Percentiles rank a stretch among this genome's conserved stretches.
Evolutionary conservation across 2,888 invertebrate genomes (phyloP).

Genomic region (Eledona agricola): DNA sequence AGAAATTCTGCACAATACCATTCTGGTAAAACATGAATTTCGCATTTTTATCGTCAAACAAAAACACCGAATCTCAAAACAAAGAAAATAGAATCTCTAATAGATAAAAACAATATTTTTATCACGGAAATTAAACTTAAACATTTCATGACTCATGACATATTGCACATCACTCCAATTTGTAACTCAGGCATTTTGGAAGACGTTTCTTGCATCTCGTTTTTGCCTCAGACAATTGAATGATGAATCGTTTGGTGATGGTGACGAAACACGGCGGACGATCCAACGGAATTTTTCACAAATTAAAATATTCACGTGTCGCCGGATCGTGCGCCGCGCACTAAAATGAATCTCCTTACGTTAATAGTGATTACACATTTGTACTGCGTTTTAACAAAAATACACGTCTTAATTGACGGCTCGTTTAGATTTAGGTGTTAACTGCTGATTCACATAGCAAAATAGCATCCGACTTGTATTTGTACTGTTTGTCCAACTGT

Average conservation of each 20-base stretch:
- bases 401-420: constrained; percentile 58
- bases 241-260: too few relatives aligned
- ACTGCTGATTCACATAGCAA: constrained; percentile 45
- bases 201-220: constrained; percentile 34
- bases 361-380: constrained; percentile 53
- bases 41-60: constrained; percentile 31
- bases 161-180: constrained; percentile 53
- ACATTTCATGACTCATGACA: constrained; percentile 37
- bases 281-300: constrained; percentile 37
- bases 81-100: constrained; percentile 33
- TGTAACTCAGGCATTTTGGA: constrained; percentile 43
- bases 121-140: constrained; percentile 36
- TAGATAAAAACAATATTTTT: constrained; percentile 22
- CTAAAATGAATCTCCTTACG: constrained; percentile 29
- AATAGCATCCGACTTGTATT: constrained; percentile 49
- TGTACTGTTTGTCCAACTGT: constrained; percentile 33
- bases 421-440: constrained; percentile 49
- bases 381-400: constrained; percentile 62
- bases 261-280: too few relatives aligned
- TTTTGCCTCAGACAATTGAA: constrained; percentile 42
- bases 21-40: constrained; percentile 30
- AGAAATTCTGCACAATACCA: constrained; percentile 50
- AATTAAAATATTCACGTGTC: too few relatives aligned
- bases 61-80: constrained; percentile 36
- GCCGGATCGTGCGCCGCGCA: constrained; percentile 29